These are phyloP conservation scores for Caerostris darwini DNA, from an alignment of 1,140 invertebrate genomes.

Conservation along the genomic window DNA sequence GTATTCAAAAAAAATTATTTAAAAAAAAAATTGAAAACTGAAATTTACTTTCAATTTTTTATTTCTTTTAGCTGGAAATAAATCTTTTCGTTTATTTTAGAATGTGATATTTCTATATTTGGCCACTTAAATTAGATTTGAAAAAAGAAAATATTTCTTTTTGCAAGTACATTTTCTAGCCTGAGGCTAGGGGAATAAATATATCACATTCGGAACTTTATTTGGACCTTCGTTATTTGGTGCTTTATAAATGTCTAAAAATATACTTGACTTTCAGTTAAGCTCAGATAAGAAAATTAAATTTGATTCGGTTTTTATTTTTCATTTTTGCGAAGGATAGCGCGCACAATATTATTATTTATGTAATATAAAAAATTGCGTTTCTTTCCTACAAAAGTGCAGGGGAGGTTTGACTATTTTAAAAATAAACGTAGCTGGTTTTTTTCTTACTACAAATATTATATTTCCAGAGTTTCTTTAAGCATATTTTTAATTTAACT, in stretches of 20 bases:
- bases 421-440: no score
- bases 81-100: background rate
- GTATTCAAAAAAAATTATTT: background rate
- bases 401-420: no score
- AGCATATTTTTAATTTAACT: no score
- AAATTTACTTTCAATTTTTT: background rate
- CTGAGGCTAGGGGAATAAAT: background rate
- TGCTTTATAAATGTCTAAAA: background rate
- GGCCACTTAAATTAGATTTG: conserved; percentile 17
- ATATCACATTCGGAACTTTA: background rate
- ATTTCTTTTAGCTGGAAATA: background rate
- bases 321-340: no score
- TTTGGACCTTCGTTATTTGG: background rate
- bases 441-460: no score
- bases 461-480: no score
- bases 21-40: background rate
- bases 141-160: background rate
- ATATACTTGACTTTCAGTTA: background rate
- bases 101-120: conserved; percentile 36
- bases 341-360: no score
- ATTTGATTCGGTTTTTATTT: no score
- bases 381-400: no score
- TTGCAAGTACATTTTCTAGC: background rate
- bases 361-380: no score
- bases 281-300: no score